phyloP scores from a whole-genome alignment of 2,797 vertebrate genomes.

The Rhodeus uyekii region DNA sequence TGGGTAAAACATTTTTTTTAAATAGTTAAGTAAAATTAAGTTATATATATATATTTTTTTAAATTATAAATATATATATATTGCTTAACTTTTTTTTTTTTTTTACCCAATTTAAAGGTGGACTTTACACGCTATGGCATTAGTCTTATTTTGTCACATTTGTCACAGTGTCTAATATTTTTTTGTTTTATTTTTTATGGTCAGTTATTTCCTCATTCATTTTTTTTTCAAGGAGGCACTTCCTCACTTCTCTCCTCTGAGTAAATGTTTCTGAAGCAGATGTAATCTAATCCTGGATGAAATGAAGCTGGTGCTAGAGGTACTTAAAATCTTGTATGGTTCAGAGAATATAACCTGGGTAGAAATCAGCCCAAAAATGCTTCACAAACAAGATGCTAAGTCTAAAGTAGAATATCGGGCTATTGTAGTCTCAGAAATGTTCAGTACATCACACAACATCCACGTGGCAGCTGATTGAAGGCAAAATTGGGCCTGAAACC shows the following conservation, averaged over 20 bases:
- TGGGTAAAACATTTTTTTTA: too few relatives aligned
- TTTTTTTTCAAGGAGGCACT: not conserved
- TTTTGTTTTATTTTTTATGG: not conserved
- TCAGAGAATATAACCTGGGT: not conserved
- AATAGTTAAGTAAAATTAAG: too few relatives aligned
- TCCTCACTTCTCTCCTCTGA: not conserved
- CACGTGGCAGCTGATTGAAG: not conserved
- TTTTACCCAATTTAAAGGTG: not conserved
- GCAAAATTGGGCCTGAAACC: constrained; percentile 36
- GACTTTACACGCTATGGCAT: not conserved
- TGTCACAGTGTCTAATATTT: not conserved
- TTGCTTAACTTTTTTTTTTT: too few relatives aligned
- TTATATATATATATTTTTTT: too few relatives aligned
- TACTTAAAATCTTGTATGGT: not conserved
- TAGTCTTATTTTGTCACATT: not conserved
- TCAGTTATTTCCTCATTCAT: not conserved
- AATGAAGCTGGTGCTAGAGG: not conserved
- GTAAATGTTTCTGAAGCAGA: not conserved
- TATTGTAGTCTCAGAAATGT: not conserved
- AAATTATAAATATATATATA: too few relatives aligned
- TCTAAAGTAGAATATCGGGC: not conserved
- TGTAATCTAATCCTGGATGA: not conserved
- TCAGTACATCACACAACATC: not conserved
- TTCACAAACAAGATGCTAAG: constrained; percentile 2
- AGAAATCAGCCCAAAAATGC: not conserved